Evolutionary conservation across 2,797 vertebrate species (phyloP).

Genomic region (Poeciliopsis presidionis): DNA sequence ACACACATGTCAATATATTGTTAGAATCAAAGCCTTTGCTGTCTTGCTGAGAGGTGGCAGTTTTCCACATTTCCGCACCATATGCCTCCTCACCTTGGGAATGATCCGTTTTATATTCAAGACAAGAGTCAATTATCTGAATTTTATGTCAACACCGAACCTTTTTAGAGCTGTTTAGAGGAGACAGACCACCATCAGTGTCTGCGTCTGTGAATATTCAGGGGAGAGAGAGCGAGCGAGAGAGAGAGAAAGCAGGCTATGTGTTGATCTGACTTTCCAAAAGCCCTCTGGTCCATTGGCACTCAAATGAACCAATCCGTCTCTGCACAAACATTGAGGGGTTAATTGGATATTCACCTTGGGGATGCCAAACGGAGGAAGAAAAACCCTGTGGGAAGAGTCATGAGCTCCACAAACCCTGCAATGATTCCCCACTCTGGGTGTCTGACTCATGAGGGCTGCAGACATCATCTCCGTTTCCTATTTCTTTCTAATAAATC

Average conservation of each 20-base stretch:
- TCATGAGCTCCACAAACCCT: slow-evolving; percentile 20
- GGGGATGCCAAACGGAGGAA: slow-evolving; percentile 55
- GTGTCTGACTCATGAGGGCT: slow-evolving; percentile 42
- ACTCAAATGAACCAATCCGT: slow-evolving; percentile 63
- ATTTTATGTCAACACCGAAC: slow-evolving; percentile 20
- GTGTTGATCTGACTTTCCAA: slow-evolving; percentile 36
- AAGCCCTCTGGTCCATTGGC: slow-evolving; percentile 54
- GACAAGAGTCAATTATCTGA: slow-evolving; percentile 20
- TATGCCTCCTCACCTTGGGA: slow-evolving; percentile 7
- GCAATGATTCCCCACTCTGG: slow-evolving; percentile 9
- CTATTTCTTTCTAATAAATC: background rate
- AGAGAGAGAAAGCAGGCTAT: background rate
- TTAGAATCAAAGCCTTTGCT: background rate
- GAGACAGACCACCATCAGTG: slow-evolving; percentile 20
- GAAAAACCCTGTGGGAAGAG: slow-evolving; percentile 46
- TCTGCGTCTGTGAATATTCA: slow-evolving; percentile 16
- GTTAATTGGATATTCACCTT: slow-evolving; percentile 72
- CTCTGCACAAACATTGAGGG: slow-evolving; percentile 59
- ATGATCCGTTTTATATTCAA: slow-evolving; percentile 20
- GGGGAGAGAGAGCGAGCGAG: background rate
- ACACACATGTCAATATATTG: background rate
- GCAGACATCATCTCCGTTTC: slow-evolving; percentile 47
- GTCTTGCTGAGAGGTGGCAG: background rate
- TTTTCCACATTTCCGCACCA: slow-evolving; percentile 10
- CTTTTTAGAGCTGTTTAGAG: slow-evolving; percentile 19